phyloP scores from a whole-genome alignment of 2,113 vertebrate species.

The Rhinoderma darwinii region DNA sequence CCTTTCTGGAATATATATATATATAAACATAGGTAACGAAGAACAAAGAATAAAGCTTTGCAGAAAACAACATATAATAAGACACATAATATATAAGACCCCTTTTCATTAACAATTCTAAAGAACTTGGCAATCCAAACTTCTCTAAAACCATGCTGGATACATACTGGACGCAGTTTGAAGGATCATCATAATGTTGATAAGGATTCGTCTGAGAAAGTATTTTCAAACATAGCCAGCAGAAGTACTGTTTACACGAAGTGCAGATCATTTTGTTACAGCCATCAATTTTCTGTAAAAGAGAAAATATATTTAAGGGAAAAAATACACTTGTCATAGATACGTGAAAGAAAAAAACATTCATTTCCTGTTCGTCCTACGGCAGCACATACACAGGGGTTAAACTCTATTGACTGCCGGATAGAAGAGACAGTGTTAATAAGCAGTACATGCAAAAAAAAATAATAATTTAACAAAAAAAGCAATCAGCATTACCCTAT shows the following conservation, averaged over 20 bases:
- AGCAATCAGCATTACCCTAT: too few relatives aligned
- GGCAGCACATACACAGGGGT: too few relatives aligned
- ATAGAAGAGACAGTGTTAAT: too few relatives aligned
- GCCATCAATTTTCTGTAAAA: slow-evolving; percentile 85
- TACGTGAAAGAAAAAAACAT: too few relatives aligned
- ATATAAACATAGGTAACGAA: too few relatives aligned
- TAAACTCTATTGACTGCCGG: too few relatives aligned
- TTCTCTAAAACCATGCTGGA: background rate
- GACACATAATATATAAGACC: too few relatives aligned
- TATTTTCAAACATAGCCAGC: slow-evolving; percentile 87
- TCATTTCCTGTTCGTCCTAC: too few relatives aligned
- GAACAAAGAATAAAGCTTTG: background rate
- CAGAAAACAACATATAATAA: background rate
- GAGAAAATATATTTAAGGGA: slow-evolving; percentile 4
- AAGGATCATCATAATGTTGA: slow-evolving; percentile 82
- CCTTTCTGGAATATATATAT: too few relatives aligned
- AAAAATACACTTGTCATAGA: background rate
- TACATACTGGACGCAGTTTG: slow-evolving; percentile 84
- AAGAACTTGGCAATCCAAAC: background rate
- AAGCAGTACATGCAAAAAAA: too few relatives aligned
- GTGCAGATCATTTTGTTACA: slow-evolving; percentile 98
- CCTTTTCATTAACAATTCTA: background rate
- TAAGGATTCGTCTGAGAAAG: slow-evolving; percentile 86
- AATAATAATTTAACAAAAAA: too few relatives aligned
- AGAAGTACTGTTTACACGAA: slow-evolving; percentile 88